phyloP scores from a whole-genome alignment of 2,113 vertebrate genomes.

The Sylvietta virens region DNA sequence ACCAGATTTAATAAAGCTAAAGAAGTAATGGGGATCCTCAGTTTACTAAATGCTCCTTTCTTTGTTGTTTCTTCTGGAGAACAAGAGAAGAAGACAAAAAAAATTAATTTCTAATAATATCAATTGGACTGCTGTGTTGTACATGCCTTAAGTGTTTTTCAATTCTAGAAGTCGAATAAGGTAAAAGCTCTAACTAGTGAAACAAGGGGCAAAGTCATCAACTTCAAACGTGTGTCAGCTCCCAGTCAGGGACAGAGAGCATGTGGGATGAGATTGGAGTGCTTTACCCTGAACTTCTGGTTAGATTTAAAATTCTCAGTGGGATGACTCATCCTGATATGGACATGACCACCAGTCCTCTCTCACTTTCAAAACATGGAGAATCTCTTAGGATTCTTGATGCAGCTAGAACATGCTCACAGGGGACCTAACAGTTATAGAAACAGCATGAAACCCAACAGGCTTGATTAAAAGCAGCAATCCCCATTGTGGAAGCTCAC shows the following conservation, averaged over 20 bases:
- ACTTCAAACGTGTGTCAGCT: background rate
- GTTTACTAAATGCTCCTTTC: background rate
- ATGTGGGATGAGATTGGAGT: background rate
- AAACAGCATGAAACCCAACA: background rate
- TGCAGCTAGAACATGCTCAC: background rate
- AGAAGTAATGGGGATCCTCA: background rate
- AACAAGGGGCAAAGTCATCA: background rate
- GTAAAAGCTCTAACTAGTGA: background rate
- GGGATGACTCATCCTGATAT: background rate
- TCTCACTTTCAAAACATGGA: background rate
- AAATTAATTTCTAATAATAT: background rate
- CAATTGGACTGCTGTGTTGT: background rate
- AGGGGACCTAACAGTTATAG: background rate
- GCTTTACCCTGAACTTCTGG: background rate
- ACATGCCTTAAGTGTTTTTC: background rate
- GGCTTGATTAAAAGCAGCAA: background rate
- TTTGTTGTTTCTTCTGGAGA: background rate
- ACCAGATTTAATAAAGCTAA: constrained; percentile 39
- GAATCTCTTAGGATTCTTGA: background rate
- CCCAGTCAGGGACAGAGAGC: background rate
- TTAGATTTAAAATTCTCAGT: background rate
- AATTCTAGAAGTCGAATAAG: fast-evolving
- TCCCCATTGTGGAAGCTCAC: background rate
- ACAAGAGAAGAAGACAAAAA: background rate
- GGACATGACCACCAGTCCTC: background rate